Evolutionary conservation across 2,113 vertebrate species (phyloP), one percentile per base, ranked within the genome.

Genomic region (Triplophysa siluroides): DNA sequence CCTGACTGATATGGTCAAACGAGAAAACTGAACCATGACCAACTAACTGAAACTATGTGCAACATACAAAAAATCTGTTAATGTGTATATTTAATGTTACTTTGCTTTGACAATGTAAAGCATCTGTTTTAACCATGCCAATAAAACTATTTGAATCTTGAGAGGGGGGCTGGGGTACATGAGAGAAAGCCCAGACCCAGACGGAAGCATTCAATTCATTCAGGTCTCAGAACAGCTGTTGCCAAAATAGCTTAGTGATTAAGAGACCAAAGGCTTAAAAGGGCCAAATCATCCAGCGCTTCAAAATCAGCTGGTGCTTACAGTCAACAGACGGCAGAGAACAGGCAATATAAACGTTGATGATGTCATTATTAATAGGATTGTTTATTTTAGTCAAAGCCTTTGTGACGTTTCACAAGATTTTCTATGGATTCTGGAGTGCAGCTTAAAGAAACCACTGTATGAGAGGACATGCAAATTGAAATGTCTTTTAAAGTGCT

Each of bases 121-220:
- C 52, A 12, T 69, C 2, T 16, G 1, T 47, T 61, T 18, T 7
- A 16, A 52, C 66, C 24, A 10, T 1, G 58, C 24, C 76, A 69
- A 77, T 69, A 76, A 67, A 60, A n/a, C n/a, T n/a, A 77, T 29
- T 21, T 29, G 33, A 7, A 38, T 38, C 33, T 38, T 38, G 33
- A 38, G 33, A n/a, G 16, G 45, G n/a, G 8, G 14, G n/a, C 5
- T n/a, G n/a, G 19, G 24, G 12, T 5, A 24, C 29, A 58, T 8
- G 16, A 78, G 41, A 63, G 56, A 38, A 82, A 80, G 73, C 77
- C 69, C 63, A 52, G 63, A 64, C 58, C 33, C 83, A 82, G 78
- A 83, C 80, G 60, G 83, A 84, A 81, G 85, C 60, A 66, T 86
- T 84, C 69, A 77, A 80, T 78, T 80, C 19, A 66, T 80, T 84